Percentiles rank a stretch among this genome's conserved stretches.
phyloP scores from a whole-genome alignment of 2,888 invertebrate genomes.

The Pterostichus madidus region DNA sequence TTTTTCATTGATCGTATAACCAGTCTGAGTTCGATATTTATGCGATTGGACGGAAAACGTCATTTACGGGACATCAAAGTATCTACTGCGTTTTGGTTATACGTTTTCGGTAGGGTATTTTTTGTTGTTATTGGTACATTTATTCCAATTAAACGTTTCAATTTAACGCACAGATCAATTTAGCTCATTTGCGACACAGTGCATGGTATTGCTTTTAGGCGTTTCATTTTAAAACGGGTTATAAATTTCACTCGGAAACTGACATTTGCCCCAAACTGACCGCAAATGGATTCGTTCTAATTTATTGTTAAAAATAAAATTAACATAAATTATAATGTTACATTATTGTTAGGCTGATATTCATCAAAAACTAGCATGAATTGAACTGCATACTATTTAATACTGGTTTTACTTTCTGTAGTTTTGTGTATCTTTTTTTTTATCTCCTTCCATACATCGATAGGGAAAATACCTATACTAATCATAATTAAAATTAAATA shows the following conservation, averaged over 20 bases:
- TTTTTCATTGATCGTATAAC: too few relatives aligned
- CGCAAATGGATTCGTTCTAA: not conserved
- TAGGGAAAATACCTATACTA: too few relatives aligned
- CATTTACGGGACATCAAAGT: constrained; percentile 22
- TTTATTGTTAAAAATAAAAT: constrained; percentile 20
- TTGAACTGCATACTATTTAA: too few relatives aligned
- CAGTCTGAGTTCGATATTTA: not conserved
- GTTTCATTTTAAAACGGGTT: constrained; percentile 16
- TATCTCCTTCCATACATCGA: too few relatives aligned
- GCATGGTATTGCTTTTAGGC: constrained; percentile 43
- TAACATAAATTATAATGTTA: not conserved
- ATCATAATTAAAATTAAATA: too few relatives aligned
- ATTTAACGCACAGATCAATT: constrained; percentile 49
- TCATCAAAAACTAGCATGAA: too few relatives aligned
- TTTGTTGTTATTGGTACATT: constrained; percentile 49
- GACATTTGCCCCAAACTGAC: constrained; percentile 13
- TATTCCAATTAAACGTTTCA: constrained; percentile 53
- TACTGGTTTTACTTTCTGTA: too few relatives aligned
- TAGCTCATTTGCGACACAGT: constrained; percentile 20
- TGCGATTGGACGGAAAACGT: not conserved
- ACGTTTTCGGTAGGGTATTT: constrained; percentile 8
- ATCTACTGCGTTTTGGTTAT: constrained; percentile 19
- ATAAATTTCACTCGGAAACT: constrained; percentile 23
- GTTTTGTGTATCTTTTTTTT: too few relatives aligned
- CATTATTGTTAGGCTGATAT: too few relatives aligned